Evolutionary conservation across 2,113 vertebrate species (phyloP), one percentile per base, ranked within the genome.

Genomic region (Eonycteris spelaea): DNA sequence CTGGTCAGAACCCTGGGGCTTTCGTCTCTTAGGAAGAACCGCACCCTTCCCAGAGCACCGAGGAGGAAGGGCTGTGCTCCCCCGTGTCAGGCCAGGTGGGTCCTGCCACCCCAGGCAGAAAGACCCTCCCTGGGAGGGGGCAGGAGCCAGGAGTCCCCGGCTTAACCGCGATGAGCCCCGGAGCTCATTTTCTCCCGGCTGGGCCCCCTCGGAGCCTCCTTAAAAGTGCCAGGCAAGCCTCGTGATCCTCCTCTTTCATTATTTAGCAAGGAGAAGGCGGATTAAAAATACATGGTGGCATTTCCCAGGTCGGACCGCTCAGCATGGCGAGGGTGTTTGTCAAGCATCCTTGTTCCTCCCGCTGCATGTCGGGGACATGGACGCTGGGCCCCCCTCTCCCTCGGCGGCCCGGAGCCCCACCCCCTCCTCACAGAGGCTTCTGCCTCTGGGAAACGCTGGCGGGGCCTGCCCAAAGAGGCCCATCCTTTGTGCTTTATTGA

Each of bases 281-380:
- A 98, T 99, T 98, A 98, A 98, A 98, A 98, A 98, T 98, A 98
- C 97, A 98, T 98, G 98, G 97, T 96, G 97, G 98, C 98, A 98
- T 98, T 98, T 98, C 98, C 98, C 94, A 97, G 97, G 98, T 97
- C 35, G 80, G 97, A 96, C 97, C 88, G 95, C 97, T 94, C 98
- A 93, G 96, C 55, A 19, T 8, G 55, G 7, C 63, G 11, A 91
- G 92, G 18, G 1, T 88, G 73, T 94, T 98, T 97, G 94, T 98
- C 97, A 80, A 83, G 57, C 96, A 96, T 86, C 95, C 74, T 75
- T 97, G 96, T 33, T 35, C n/a, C 45, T 35, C n/a, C 45, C 0
- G 4, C 74, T 1, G 65, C 0, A 43, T 0, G 30, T 40, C 70
- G 24, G 53, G 21, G 14, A 22, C 33, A 15, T 18, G 33, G 33